Conservation (phyloP, 2,797 vertebrate species). For the Anableps anableps region DNA sequence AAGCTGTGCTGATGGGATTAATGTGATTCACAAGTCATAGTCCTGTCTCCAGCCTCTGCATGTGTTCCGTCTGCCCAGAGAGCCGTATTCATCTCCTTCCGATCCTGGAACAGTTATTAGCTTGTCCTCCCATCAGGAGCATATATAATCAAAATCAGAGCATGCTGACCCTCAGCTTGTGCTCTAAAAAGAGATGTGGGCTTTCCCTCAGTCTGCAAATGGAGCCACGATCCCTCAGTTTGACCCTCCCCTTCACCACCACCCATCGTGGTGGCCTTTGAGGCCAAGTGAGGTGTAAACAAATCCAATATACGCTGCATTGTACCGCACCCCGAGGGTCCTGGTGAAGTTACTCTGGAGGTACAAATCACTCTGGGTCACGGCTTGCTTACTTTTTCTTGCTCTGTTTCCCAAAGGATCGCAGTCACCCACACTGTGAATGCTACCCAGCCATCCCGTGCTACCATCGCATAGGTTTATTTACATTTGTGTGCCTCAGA, state of each 20-base stretch:
- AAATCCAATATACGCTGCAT: constrained; percentile 81
- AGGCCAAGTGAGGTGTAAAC: constrained; percentile 83
- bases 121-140: constrained; percentile 49
- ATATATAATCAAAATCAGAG: constrained; percentile 35
- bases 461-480: constrained; percentile 69
- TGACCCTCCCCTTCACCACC: constrained; percentile 70
- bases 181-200: constrained; percentile 49
- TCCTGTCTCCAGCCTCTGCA: constrained; percentile 63
- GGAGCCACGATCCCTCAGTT: constrained; percentile 69
- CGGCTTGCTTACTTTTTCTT: constrained; percentile 76
- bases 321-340: constrained; percentile 72
- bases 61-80: constrained; percentile 60
- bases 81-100: constrained; percentile 44
- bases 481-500: constrained; percentile 67
- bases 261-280: constrained; percentile 74
- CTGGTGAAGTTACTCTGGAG: constrained; percentile 70
- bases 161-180: constrained; percentile 59
- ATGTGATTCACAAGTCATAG: constrained; percentile 63
- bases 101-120: constrained; percentile 67
- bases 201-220: constrained; percentile 71
- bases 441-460: constrained; percentile 45
- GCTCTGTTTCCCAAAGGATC: constrained; percentile 57
- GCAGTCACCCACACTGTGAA: constrained; percentile 21
- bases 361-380: constrained; percentile 75
- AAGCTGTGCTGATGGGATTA: constrained; percentile 69